Conservation (phyloP, 2,797 vertebrate species). For the Nyctalus aviator region DNA sequence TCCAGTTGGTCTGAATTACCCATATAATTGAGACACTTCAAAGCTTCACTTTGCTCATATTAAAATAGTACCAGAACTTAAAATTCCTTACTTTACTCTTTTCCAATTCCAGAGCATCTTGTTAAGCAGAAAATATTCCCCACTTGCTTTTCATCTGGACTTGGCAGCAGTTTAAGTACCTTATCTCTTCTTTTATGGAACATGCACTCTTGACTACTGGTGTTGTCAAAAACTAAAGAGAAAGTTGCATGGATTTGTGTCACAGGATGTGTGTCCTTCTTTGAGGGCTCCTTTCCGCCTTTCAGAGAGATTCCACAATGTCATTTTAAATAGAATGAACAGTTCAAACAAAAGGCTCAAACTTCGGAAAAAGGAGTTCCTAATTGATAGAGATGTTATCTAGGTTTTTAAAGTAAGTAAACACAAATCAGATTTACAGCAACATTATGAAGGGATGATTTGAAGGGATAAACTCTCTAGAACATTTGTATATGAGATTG, state of each 20-base stretch:
- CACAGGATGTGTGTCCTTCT: neutral
- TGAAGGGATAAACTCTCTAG: conserved; percentile 22
- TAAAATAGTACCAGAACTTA: conserved; percentile 35
- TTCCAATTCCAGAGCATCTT: conserved; percentile 28
- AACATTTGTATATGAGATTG: neutral
- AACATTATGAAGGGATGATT: conserved; percentile 21
- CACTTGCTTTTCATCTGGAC: neutral
- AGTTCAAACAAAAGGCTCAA: conserved; percentile 49
- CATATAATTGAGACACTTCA: neutral
- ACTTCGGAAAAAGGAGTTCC: conserved; percentile 22
- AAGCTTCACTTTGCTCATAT: conserved; percentile 2
- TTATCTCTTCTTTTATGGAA: conserved; percentile 51
- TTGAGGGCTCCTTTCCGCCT: conserved; percentile 20
- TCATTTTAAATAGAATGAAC: conserved; percentile 48
- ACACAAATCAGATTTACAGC: conserved; percentile 30
- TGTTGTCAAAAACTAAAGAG: conserved; percentile 51
- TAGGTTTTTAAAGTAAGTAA: neutral
- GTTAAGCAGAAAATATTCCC: conserved; percentile 57
- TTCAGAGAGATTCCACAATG: conserved; percentile 34
- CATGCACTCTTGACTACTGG: neutral
- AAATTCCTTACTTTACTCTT: conserved; percentile 45
- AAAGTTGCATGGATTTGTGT: conserved; percentile 52
- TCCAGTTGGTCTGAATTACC: conserved; percentile 22
- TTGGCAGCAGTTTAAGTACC: neutral
- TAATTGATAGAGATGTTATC: conserved; percentile 16